Evolutionary conservation across 1,140 invertebrate genomes (phyloP), one percentile per base, ranked within the genome.

Genomic region (Polypedilum pembai): DNA sequence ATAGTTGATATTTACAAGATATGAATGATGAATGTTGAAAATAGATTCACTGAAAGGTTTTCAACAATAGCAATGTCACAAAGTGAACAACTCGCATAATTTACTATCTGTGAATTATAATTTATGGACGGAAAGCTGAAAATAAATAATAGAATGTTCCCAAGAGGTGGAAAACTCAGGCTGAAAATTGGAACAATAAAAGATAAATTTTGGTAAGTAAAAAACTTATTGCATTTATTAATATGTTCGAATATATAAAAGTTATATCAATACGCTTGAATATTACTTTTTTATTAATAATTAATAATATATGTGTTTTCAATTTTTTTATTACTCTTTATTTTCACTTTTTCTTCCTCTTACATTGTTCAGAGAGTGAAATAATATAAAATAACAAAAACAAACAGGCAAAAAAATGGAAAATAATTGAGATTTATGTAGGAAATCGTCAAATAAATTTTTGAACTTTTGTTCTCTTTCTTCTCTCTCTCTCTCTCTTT

Each of bases 381-480:
- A 8, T 3, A 45, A 10, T 10, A 56, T n/a, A n/a, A n/a, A 56
- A 56, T 56, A 56, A 56, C 45, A 56, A 15, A n/a, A 56, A 56
- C 45, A 56, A 56, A 33, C 24, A 56, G 45, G 45, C 45, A 56
- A 56, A 56, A 56, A 56, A 56, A 56, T 56, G 45, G 8, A 56
- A 56, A 69, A 69, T 69, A 69, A 69, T 69, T 69, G 17, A 20
- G 65, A 69, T 69, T 69, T 69, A 69, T 69, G 17, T 18, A 0
- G 17, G 18, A 69, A 69, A 20, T 69, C 65, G 65, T 69, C 17
- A 69, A 69, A 69, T 69, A 69, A 69, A 69, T 69, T 69, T 20
- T 56, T 12, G 18, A 69, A 69, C 65, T 69, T 69, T 69, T 17
- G 10, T 7, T 66, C n/a, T 20, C 17, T 7, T 69, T 20, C 63